phyloP scores from a whole-genome alignment of 2,797 vertebrate species.

The Phoeniculus purpureus region DNA sequence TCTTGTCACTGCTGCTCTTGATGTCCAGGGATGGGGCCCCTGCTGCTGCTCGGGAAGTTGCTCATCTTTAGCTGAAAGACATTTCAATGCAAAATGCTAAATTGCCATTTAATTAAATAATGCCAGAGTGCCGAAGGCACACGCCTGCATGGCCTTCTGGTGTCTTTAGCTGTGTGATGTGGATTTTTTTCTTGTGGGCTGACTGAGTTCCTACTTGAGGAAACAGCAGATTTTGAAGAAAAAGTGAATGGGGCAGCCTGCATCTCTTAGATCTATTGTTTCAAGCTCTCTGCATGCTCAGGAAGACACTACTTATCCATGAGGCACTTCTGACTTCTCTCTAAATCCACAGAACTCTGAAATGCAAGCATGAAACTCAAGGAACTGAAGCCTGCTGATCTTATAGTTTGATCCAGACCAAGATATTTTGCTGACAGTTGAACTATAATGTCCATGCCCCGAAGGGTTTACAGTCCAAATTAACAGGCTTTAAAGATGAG shows the following conservation, averaged over 20 bases:
- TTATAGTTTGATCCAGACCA: neutral
- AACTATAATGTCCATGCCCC: neutral
- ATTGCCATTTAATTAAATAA: neutral
- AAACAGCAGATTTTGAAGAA: constrained; percentile 8
- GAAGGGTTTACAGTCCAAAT: neutral
- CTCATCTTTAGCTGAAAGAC: neutral
- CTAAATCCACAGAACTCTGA: neutral
- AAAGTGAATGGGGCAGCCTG: constrained; percentile 39
- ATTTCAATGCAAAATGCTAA: constrained; percentile 1
- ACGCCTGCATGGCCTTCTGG: neutral
- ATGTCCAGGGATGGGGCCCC: neutral
- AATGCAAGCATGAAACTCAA: neutral
- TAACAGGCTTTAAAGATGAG: neutral
- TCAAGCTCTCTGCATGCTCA: constrained; percentile 46
- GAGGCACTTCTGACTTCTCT: neutral
- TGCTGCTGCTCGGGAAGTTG: neutral
- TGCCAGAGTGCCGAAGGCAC: neutral
- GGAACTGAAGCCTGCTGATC: neutral
- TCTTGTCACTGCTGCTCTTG: neutral
- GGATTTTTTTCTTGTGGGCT: constrained; percentile 27
- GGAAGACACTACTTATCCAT: constrained; percentile 25
- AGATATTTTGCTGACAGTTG: neutral
- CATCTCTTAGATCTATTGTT: constrained; percentile 42
- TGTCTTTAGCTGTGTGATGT: constrained; percentile 5
- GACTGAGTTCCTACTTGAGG: constrained; percentile 4